Evolutionary conservation across 2,888 invertebrate species (phyloP), one percentile per base, ranked within the genome.

Genomic region (Eurois occulta): DNA sequence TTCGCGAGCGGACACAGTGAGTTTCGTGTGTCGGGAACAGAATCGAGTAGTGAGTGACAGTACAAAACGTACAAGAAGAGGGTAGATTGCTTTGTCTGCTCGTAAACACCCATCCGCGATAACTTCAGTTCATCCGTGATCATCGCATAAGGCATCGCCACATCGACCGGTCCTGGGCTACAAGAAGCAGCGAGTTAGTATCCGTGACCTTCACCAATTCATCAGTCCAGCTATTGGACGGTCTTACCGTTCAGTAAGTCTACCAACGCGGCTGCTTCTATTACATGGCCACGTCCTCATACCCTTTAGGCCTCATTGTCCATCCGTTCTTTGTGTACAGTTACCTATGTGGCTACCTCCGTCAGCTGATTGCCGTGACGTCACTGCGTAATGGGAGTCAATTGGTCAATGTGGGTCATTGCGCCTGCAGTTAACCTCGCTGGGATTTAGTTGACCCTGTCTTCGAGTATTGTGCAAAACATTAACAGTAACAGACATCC

Each of bases 401-500:
- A 82, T 84, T 80, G 82, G 11, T 35, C 38, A 13, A 82, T 75
- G 67, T 84, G 52, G 84, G 82, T 82, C 82, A 82, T 52, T 84
- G 84, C 43, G 82, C 84, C 55, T 38, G 55, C 80, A 66, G 81
- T 71, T 80, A 75, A 82, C 72, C 81, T 72, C 83, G 16, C 32
- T 32, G 46, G 48, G 46, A 62, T 21, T 16, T 16, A 60, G 83
- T 83, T 83, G 78, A 78, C 83, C 78, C 80, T 64, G 76, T 35
- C 65, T 28, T 48, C 16, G 35, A 35, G 13, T 60, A 18, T 21
- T 43, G 48, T 60, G 76, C 28, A 48, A 24, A 38, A 46, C 1
- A 65, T 21, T 21, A 21, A 21, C 32, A 32, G 21, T 21, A 21
- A 11, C 21, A 62, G 32, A 62, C 18, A 18, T 60, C 32, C 16